Base-by-base conservation (phyloP, 2,113 vertebrate species). In the Ctenomys sociabilis region DNA sequence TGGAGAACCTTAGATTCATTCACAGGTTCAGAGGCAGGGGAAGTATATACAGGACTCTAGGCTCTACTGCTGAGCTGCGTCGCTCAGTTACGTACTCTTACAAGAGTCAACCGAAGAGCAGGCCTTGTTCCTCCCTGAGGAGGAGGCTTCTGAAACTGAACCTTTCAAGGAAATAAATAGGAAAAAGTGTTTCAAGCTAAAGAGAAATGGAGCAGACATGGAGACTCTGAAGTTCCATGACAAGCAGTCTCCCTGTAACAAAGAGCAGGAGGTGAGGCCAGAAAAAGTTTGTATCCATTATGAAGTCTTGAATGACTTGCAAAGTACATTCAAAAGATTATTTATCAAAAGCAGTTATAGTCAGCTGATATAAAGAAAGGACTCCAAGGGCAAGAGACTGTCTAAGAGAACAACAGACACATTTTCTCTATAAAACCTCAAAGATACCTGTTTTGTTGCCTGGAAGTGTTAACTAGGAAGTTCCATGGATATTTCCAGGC, bases 21-120 rank as follows among this genome's bases (percentile, higher is more conserved):
- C n/a, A 82, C 7, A 61, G 22, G 59, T 7, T 61, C 59, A 61
- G 22, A 61, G 59, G 52, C 0, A 45, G 22, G 81, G 30, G 9
- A 43, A 16, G 43, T 8, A 77, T 35, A 45, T 22, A 28, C 49
- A 54, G 61, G 93, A 80, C 21, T 85, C 59, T 78, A 26, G 68
- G n/a, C 35, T 75, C 4, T 37, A 28, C 12, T 57, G 1, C 88
- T n/a, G 5, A 78, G 13, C 54, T 35, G 13, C 7, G 52, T 94
- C 64, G 28, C 32, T 73, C 54, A 70, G n/a, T 24, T 19, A 6
- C 17, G 1, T 35, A n/a, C 37, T 88, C 95, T 87, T 40, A n/a
- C 26, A 93, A n/a, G n/a, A 84, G 49, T 87, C 87, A 70, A 49
- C 81, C 32, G 57, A 70, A 88, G 57, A 93, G 83, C 43, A 54